Evolutionary conservation across 2,113 vertebrate genomes (phyloP).

Genomic region (Platichthys stellatus): DNA sequence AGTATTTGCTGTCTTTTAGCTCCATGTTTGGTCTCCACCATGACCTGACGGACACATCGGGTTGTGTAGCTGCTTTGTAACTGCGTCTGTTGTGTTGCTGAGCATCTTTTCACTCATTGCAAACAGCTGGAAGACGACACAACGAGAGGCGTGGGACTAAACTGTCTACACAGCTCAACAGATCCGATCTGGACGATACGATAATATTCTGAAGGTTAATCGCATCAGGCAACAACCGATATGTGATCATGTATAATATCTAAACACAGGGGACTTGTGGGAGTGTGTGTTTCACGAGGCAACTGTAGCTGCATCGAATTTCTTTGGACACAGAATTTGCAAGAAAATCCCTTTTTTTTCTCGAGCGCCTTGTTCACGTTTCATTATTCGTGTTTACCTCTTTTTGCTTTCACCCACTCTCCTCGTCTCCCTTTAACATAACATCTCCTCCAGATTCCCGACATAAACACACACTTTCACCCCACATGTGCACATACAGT

Average conservation of each 20-base stretch:
- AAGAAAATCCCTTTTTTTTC: not conserved
- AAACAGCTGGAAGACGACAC: too few relatives aligned
- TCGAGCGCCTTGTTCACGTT: not conserved
- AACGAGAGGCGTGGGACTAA: too few relatives aligned
- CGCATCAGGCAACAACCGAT: not conserved
- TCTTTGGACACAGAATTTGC: not conserved
- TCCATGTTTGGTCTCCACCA: slow-evolving; percentile 19
- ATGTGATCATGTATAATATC: not conserved
- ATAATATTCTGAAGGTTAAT: not conserved
- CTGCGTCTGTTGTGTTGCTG: too few relatives aligned
- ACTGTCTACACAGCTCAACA: too few relatives aligned
- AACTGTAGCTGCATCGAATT: too few relatives aligned
- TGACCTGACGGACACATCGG: too few relatives aligned
- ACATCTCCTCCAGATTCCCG: not conserved
- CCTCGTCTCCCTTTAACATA: not conserved
- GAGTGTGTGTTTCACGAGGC: not conserved
- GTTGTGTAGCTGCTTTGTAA: too few relatives aligned
- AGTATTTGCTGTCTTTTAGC: not conserved
- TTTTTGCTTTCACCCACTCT: not conserved
- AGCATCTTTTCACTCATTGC: too few relatives aligned
- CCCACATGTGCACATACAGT: not conserved
- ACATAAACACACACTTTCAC: slow-evolving; percentile 9
- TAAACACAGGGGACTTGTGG: not conserved
- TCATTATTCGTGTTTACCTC: not conserved
- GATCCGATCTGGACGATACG: too few relatives aligned